A percentile compares a stretch with the other conserved stretches of the same genome.
Conservation (phyloP, 2,113 vertebrate genomes). For the Siphamia tubifer region DNA sequence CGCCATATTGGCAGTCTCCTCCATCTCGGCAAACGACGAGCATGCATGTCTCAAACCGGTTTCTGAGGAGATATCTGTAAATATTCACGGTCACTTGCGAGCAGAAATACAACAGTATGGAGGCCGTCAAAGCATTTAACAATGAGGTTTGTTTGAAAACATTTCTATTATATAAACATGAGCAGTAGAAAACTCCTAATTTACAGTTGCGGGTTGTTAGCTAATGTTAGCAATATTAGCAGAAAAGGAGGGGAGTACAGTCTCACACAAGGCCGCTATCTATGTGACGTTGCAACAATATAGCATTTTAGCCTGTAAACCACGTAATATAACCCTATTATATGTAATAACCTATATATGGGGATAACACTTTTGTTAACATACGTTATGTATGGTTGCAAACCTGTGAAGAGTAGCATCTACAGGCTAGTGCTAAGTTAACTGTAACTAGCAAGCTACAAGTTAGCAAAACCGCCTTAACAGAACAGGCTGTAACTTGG, state of each 20-base stretch:
- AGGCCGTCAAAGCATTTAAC: conserved; percentile 86
- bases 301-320: too few relatives aligned
- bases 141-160: conserved; percentile 79
- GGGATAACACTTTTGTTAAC: accelerated
- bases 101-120: conserved; percentile 70
- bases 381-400: neutral
- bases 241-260: conserved; percentile 18
- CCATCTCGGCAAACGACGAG: conserved; percentile 74
- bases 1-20: conserved; percentile 82
- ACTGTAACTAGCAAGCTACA: conserved; percentile 3
- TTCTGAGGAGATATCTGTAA: conserved; percentile 59
- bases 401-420: neutral
- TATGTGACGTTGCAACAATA: neutral
- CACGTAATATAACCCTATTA: neutral
- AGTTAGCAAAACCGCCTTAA: conserved; percentile 34
- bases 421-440: neutral
- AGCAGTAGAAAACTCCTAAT: neutral
- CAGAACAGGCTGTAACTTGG: conserved; percentile 28
- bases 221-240: conserved; percentile 53
- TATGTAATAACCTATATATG: accelerated
- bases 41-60: conserved; percentile 70
- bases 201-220: conserved; percentile 28
- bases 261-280: conserved; percentile 57
- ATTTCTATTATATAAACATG: neutral
- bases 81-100: conserved; percentile 44